A percentile compares a stretch with the other conserved stretches of the same genome.
phyloP scores from a whole-genome alignment of 2,888 invertebrate species.

The Pocota personata region DNA sequence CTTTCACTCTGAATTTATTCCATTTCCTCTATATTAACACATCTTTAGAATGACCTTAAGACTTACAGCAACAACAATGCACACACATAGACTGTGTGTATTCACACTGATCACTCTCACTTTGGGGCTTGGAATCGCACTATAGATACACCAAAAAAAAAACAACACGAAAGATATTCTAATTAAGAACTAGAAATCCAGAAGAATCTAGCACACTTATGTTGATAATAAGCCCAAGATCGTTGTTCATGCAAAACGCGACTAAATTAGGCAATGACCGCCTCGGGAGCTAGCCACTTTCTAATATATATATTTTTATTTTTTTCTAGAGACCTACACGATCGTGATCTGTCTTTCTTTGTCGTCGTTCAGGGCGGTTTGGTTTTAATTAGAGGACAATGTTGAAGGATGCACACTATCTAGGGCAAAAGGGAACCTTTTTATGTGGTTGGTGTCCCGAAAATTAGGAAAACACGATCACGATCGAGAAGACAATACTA shows the following conservation, averaged over 20 bases:
- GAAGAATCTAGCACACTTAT: conserved; percentile 45
- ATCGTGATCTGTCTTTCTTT: conserved; percentile 56
- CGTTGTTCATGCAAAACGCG: conserved; percentile 18
- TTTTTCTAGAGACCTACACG: conserved; percentile 32
- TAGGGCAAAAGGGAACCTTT: conserved; percentile 28
- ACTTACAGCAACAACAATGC: conserved; percentile 34
- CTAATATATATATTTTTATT: no score
- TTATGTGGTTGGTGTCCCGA: conserved; percentile 21
- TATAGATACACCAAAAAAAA: neutral
- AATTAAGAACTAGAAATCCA: conserved; percentile 26
- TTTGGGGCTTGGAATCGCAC: conserved; percentile 48
- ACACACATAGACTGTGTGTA: conserved; percentile 11
- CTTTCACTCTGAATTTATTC: conserved; percentile 65
- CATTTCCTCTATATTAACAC: conserved; percentile 70
- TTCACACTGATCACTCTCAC: conserved; percentile 63
- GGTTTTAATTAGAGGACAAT: conserved; percentile 27
- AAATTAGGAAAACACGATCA: conserved; percentile 56
- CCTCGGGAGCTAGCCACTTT: conserved; percentile 49
- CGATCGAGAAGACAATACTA: conserved; percentile 33
- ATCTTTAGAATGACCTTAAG: conserved; percentile 67
- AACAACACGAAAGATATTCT: neutral
- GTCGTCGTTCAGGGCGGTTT: conserved; percentile 40
- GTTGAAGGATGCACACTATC: conserved; percentile 5
- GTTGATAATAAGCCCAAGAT: conserved; percentile 35
- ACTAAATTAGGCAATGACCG: conserved; percentile 49